phyloP scores from a whole-genome alignment of 2,888 invertebrate genomes.

The Apodemia zela region DNA sequence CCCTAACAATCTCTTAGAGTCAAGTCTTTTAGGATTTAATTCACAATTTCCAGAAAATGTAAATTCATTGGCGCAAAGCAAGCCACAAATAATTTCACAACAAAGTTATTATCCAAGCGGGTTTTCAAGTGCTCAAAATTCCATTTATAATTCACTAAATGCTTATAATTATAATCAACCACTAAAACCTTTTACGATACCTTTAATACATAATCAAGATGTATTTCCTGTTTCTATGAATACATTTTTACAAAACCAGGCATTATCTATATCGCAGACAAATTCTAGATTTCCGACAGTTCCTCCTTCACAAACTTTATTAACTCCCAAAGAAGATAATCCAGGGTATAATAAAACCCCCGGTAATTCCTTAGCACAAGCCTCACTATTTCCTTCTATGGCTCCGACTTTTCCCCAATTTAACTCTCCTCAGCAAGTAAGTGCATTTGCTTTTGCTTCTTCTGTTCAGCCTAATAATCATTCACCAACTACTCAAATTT shows the following conservation, averaged over 20 bases:
- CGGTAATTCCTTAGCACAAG: conserved; percentile 50
- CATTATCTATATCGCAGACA: conserved; percentile 23
- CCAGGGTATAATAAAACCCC: conserved; percentile 22
- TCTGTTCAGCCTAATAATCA: conserved; percentile 28
- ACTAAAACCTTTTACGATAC: neutral
- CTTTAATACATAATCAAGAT: neutral
- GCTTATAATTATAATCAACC: neutral
- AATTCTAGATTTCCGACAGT: conserved; percentile 28
- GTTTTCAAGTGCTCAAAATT: neutral
- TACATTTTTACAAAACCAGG: conserved; percentile 20
- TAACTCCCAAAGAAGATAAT: conserved; percentile 30
- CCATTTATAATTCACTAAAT: neutral
- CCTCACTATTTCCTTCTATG: conserved; percentile 48
- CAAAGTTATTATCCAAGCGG: neutral
- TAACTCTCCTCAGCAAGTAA: conserved; percentile 16
- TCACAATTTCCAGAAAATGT: neutral
- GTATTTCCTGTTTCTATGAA: neutral
- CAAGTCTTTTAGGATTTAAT: neutral
- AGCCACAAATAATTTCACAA: neutral
- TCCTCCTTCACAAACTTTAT: conserved; percentile 27
- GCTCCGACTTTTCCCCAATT: conserved; percentile 36
- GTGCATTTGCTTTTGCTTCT: conserved; percentile 35
- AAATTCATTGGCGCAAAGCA: neutral
- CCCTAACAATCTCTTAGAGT: neutral
- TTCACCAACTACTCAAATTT: neutral